These are phyloP conservation scores for Aurelia coerulea DNA, from an alignment of 30 jellyfish, hydroid and myxozoan species.

Conservation along the genomic window DNA sequence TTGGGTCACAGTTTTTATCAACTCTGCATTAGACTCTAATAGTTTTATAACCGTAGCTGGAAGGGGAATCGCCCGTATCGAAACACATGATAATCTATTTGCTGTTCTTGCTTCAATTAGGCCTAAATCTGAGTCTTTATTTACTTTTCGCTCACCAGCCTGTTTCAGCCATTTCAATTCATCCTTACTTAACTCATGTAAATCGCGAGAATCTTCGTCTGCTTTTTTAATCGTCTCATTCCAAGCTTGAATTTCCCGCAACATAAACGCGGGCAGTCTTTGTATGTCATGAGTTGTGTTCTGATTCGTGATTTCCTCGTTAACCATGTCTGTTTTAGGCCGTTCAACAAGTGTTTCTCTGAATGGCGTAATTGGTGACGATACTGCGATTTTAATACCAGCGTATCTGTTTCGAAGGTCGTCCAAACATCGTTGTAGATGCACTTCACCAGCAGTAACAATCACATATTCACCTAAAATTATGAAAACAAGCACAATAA, in stretches of 20 bases:
- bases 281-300: slow-evolving; percentile 72
- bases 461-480: slow-evolving; percentile 94
- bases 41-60: slow-evolving; percentile 49
- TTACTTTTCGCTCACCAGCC: slow-evolving; percentile 50
- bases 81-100: slow-evolving; percentile 65
- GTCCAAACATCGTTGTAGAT: slow-evolving; percentile 90
- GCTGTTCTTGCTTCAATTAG: slow-evolving; percentile 92
- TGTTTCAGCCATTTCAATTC: slow-evolving; percentile 51
- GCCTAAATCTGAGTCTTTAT: slow-evolving; percentile 64
- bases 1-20: slow-evolving; percentile 65
- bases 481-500: background rate
- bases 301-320: slow-evolving; percentile 87
- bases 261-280: slow-evolving; percentile 97
- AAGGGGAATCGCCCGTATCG: slow-evolving; percentile 83
- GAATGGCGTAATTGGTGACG: slow-evolving; percentile 99
- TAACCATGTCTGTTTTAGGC: slow-evolving; percentile 98
- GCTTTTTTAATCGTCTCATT: slow-evolving; percentile 81
- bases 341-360: slow-evolving; percentile 94
- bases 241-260: slow-evolving; percentile 90
- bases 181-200: slow-evolving; percentile 8
- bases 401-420: slow-evolving; percentile 88
- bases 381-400: slow-evolving; percentile 77
- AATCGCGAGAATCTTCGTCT: slow-evolving; percentile 37
- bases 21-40: slow-evolving; percentile 68
- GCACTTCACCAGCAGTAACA: slow-evolving; percentile 99